Evolutionary conservation across 2,797 vertebrate genomes (phyloP).

Genomic region (Podarcis siculus): DNA sequence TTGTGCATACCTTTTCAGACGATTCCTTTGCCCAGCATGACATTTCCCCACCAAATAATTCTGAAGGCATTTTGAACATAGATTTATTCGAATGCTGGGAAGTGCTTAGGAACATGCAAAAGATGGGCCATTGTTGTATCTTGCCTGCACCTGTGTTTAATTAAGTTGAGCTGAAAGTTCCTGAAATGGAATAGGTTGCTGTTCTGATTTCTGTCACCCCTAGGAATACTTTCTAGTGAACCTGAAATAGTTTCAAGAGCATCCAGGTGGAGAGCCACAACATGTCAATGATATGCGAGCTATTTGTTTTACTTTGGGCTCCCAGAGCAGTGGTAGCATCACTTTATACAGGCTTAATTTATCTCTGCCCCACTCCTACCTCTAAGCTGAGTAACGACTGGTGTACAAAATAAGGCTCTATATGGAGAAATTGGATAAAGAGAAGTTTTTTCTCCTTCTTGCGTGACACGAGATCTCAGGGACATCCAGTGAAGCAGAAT

Average conservation of each 20-base stretch:
- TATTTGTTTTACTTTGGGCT: slow-evolving; percentile 27
- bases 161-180: slow-evolving; percentile 13
- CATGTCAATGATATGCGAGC: not conserved
- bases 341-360: not conserved
- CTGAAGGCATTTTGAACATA: fast-evolving
- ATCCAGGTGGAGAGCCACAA: slow-evolving; percentile 31
- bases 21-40: not conserved
- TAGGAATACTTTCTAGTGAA: not conserved
- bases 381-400: not conserved
- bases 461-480: no score
- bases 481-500: no score
- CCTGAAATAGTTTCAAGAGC: not conserved
- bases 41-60: not conserved
- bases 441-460: no score
- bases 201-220: slow-evolving; percentile 28
- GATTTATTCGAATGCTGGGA: not conserved
- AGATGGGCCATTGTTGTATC: not conserved
- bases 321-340: not conserved
- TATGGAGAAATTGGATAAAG: no score
- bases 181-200: not conserved
- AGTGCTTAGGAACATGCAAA: not conserved
- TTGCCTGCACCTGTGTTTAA: slow-evolving; percentile 8
- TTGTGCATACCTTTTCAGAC: not conserved
- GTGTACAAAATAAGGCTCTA: no score
- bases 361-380: not conserved